Base-by-base conservation (phyloP, 2,113 vertebrate species). In the Tapirus terrestris region DNA sequence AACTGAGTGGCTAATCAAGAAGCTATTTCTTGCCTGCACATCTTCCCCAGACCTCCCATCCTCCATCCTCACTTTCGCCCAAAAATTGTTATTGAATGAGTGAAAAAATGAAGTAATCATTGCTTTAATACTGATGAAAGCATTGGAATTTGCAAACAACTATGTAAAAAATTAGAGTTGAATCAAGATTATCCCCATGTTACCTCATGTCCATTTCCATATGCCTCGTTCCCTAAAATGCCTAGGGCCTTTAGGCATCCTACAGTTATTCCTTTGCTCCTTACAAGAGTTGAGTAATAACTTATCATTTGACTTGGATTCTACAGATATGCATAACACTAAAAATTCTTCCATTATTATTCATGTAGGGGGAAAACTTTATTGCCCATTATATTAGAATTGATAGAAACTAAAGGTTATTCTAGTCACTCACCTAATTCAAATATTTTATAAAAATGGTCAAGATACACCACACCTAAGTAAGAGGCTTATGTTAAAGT, bases 361-460 rank as follows among this genome's bases (percentile, higher is more conserved):
- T 73, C 43, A 36, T 25, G 13, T 45, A 72, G 39, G 12, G 27
- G 16, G 63, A 76, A 85, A 85, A 61, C 6, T 68, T 75, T 10
- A 81, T 58, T 86, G 53, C 36, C 51, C 39, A 81, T 58, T 53
- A 79, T 67, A 82, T 79, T 93, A 51, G 20, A 83, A 56, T 36
- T 76, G 87, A 88, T 10, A 72, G 45, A 96, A 93, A 76, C 18
- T 61, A 67, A 87, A 48, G 36, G 7, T 53, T 85, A 67, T 56
- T 67, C n/a, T 29, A 93, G 43, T 58, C 20, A 68, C 20, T 90
- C 25, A 60, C 3, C n/a, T 84, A 73, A 94, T 81, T 68, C 23
- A 95, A 89, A 85, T 11, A 81, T 48, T 93, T 51, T 48, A 53
- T 53, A 73, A 87, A 88, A 83, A 72, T 91, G 45, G 87, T 27